Evolutionary conservation across 2,797 vertebrate genomes (phyloP), one percentile per base, ranked within the genome.

Genomic region (Anableps anableps): DNA sequence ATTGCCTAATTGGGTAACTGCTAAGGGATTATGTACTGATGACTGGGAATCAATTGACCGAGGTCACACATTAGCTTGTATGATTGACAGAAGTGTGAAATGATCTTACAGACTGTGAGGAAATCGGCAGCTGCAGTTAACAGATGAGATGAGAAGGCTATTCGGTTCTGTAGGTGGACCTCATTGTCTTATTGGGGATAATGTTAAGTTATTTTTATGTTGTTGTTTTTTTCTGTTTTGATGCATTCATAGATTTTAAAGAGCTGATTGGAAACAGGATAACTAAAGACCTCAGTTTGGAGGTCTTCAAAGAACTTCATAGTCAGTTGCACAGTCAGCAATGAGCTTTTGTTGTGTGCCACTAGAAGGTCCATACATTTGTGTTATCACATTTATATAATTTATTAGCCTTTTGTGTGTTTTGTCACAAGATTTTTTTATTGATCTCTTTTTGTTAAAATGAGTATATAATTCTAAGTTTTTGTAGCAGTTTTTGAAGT

Each of bases 1-100:
- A 92, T 91, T 87, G 88, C 82, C 88, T 95, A 94, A 93, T 94
- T 94, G 88, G 85, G 91, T 94, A 94, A 94, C 94, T 94, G 92
- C 85, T 16, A 79, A 84, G 86, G 84, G 88, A 93, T 95, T 94
- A 94, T 90, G 83, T 80, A 83, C 91, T 94, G 84, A 92, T 90
- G 89, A 85, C 79, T 92, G 83, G 86, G 92, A 91, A 93, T 94
- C 95, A 92, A 92, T 94, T 87, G 93, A 85, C 89, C 87, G 77
- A 84, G 77, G 80, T 41, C 16, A 66, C 43, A 85, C 81, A 82
- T 93, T 87, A 88, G 81, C 64, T 70, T 47, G 19, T 85, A 83
- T 94, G 92, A 94, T 90, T 93, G 94, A 91, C 90, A 84, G 82
- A 79, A 62, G 41, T 21, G 41, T 66, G 64, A 84, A 84, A 83